Evolutionary conservation across 2,113 vertebrate genomes (phyloP), one percentile per base, ranked within the genome.

Genomic region (human): DNA sequence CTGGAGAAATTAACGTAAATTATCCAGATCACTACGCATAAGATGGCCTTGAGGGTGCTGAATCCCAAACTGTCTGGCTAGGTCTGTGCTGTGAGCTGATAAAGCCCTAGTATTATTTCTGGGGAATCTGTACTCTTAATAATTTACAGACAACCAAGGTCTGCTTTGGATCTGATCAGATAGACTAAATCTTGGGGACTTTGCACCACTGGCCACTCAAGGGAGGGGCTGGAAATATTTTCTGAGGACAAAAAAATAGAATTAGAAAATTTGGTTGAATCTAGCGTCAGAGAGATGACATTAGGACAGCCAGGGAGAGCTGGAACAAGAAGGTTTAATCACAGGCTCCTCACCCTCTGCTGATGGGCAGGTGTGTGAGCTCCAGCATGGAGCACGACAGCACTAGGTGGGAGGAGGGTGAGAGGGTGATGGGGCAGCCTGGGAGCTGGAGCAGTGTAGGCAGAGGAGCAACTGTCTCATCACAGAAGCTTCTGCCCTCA

Each of bases 361-460:
- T 9, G 9, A 11, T 2, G 12, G 1, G 2, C 10, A 12, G 17
- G 32, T 8, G 11, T 23, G 27, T 4, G 2, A 43, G 13, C 2
- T 92, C 8, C 40, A 78, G 16, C 4, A 0, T 0, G 0, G 81
- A 48, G 8, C 20, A 8, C 30, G 0, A 0, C 1, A 5, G 10
- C 4, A 79, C 13, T 16, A 6, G 20, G 1, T 40, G 38, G 32
- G 61, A 8, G 57, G 40, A 17, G 32, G 55, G 0, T 43, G n/a
- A 27, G 14, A 20, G 11, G 17, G 61, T 1, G 5, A 0, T 30
- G 8, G 32, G 12, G 22, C 14, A 48, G 52, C 38, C 40, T 40
- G 16, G 18, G 16, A 78, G 9, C 0, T 5, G 2, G 13, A 3
- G 40, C 0, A 18, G 30, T 30, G 22, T 16, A 20, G 35, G 6